These are phyloP conservation scores for Oreocharis arfaki DNA, from an alignment of 2,113 vertebrate genomes.

Conservation along the genomic window DNA sequence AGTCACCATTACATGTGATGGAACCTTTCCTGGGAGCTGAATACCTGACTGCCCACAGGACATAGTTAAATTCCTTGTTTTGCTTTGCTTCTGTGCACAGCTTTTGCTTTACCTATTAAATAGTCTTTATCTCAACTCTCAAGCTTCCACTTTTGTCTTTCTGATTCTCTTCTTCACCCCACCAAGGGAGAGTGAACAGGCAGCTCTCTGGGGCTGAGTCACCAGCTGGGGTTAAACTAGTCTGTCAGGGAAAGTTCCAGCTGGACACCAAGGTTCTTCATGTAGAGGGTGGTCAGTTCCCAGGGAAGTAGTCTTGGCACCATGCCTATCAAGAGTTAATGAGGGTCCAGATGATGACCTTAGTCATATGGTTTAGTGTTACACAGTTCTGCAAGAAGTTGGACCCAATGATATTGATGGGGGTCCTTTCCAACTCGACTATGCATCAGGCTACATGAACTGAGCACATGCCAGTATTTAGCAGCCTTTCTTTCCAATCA, in stretches of 20 bases:
- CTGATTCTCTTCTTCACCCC: accelerated
- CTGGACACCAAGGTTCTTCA: not conserved
- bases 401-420: accelerated
- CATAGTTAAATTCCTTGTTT: not conserved
- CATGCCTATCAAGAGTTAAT: not conserved
- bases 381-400: accelerated
- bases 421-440: not conserved
- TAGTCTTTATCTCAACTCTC: too few species aligned
- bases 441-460: not conserved
- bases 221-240: not conserved
- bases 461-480: not conserved
- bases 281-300: accelerated
- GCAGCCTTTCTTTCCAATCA: not conserved
- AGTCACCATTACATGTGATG: not conserved
- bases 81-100: not conserved
- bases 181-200: not conserved
- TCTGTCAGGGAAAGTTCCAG: not conserved
- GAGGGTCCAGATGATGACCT: not conserved
- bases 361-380: not conserved
- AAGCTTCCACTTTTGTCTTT: not conserved
- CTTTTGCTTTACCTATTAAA: not conserved
- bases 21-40: not conserved
- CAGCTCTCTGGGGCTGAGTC: not conserved
- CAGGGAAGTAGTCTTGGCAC: not conserved
- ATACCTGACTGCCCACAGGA: not conserved